Conservation (phyloP, 2,888 invertebrate genomes). For the Sminthurinus aureus region DNA sequence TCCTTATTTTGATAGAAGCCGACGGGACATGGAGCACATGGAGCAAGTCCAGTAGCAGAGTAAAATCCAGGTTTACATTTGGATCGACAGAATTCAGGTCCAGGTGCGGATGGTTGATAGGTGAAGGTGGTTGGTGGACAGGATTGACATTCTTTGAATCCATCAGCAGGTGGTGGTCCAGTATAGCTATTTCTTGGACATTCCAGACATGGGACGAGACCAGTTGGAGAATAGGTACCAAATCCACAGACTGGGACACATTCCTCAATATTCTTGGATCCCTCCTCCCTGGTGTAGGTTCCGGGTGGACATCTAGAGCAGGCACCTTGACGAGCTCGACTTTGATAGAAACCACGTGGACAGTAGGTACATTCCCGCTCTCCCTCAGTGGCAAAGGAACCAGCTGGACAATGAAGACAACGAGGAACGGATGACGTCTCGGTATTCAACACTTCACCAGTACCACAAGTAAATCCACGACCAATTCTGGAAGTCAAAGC, state of each 20-base stretch:
- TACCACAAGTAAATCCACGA: constrained; percentile 90
- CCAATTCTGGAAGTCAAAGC: constrained; percentile 84
- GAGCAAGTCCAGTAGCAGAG: constrained; percentile 90
- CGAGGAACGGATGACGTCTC: constrained; percentile 89
- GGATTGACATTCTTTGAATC: constrained; percentile 91
- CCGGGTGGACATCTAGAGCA: constrained; percentile 92
- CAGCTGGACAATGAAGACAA: constrained; percentile 96
- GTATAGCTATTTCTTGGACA: constrained; percentile 93
- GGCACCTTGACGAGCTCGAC: constrained; percentile 85
- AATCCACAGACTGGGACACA: constrained; percentile 95
- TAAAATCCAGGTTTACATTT: constrained; percentile 91
- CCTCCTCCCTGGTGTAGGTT: constrained; percentile 90
- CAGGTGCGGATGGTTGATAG: constrained; percentile 88
- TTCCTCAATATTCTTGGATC: constrained; percentile 83
- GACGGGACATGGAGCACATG: constrained; percentile 89
- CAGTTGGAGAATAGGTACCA: constrained; percentile 94
- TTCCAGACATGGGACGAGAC: constrained; percentile 90
- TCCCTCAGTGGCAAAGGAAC: constrained; percentile 89
- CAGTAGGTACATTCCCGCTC: constrained; percentile 92
- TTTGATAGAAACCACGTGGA: constrained; percentile 92
- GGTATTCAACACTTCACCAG: constrained; percentile 93
- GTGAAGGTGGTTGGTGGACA: constrained; percentile 83
- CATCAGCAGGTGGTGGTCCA: constrained; percentile 84
- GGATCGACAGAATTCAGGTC: constrained; percentile 81
- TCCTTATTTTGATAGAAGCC: constrained; percentile 89